phyloP scores from a whole-genome alignment of 1,140 invertebrate species.

The Lucilia sericata region DNA sequence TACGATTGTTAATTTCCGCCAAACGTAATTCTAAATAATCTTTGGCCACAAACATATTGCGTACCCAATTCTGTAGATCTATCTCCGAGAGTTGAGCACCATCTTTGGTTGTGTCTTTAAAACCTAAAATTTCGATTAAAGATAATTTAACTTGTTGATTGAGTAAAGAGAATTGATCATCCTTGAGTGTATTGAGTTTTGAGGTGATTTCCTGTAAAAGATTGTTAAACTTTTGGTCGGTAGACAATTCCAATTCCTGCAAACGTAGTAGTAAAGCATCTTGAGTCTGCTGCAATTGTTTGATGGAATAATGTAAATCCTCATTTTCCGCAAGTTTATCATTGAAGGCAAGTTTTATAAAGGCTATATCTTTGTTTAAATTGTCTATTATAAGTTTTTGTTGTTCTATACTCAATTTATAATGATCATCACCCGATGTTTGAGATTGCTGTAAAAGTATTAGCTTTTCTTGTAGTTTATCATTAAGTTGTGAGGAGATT shows the following conservation, averaged over 20 bases:
- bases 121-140: slow-evolving; percentile 65
- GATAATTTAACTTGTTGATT: slow-evolving; percentile 62
- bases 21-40: slow-evolving; percentile 63
- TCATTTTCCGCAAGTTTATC: slow-evolving; percentile 62
- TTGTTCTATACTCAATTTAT: slow-evolving; percentile 19
- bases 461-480: slow-evolving; percentile 38
- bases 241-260: slow-evolving; percentile 56
- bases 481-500: slow-evolving; percentile 49
- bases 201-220: slow-evolving; percentile 59
- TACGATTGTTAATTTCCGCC: slow-evolving; percentile 54
- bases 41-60: slow-evolving; percentile 66
- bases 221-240: slow-evolving; percentile 57
- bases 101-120: slow-evolving; percentile 52
- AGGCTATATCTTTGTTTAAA: slow-evolving; percentile 67
- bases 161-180: slow-evolving; percentile 60
- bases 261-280: slow-evolving; percentile 59
- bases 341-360: slow-evolving; percentile 66
- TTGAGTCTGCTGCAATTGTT: slow-evolving; percentile 54
- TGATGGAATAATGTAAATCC: slow-evolving; percentile 62
- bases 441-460: background rate
- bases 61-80: slow-evolving; percentile 64
- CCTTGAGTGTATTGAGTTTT: slow-evolving; percentile 56
- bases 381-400: slow-evolving; percentile 63
- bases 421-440: slow-evolving; percentile 46
- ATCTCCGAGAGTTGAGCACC: slow-evolving; percentile 54